Conservation (phyloP, 1,140 invertebrate genomes). For the Penaeus vannamei region DNA sequence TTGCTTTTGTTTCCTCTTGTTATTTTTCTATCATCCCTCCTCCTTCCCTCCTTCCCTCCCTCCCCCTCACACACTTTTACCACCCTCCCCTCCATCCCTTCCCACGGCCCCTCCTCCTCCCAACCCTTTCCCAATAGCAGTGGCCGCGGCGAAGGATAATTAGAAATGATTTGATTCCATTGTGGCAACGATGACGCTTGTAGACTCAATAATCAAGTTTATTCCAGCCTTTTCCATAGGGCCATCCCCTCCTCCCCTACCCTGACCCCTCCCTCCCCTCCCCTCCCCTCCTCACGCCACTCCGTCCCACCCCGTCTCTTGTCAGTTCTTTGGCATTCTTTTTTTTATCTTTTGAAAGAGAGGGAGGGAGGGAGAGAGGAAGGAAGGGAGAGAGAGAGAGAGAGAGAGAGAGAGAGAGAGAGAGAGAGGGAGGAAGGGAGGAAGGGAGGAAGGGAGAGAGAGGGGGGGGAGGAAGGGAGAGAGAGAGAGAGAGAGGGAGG, state of each 20-base stretch:
- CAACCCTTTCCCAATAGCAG: background rate
- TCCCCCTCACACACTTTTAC: background rate
- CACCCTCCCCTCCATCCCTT: background rate
- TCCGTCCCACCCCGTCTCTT: background rate
- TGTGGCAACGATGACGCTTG: conserved; percentile 49
- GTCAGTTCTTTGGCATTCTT: background rate
- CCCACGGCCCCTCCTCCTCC: background rate
- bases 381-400: background rate
- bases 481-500: no score
- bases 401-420: background rate
- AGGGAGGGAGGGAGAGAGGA: background rate
- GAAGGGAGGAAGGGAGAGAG: no score
- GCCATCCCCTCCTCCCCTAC: background rate
- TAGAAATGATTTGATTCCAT: conserved; percentile 57
- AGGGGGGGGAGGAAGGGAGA: background rate
- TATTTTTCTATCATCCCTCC: background rate
- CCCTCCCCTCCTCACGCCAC: background rate
- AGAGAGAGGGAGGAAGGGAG: background rate
- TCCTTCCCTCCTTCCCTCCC: background rate
- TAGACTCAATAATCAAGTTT: conserved; percentile 53
- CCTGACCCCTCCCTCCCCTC: background rate
- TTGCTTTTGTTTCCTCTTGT: no score
- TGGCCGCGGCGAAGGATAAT: conserved; percentile 37
- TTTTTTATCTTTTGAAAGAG: background rate
- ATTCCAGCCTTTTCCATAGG: background rate